phyloP scores from a whole-genome alignment of 92 coral and sea anemone species.

The Parazoanthus darwini region DNA sequence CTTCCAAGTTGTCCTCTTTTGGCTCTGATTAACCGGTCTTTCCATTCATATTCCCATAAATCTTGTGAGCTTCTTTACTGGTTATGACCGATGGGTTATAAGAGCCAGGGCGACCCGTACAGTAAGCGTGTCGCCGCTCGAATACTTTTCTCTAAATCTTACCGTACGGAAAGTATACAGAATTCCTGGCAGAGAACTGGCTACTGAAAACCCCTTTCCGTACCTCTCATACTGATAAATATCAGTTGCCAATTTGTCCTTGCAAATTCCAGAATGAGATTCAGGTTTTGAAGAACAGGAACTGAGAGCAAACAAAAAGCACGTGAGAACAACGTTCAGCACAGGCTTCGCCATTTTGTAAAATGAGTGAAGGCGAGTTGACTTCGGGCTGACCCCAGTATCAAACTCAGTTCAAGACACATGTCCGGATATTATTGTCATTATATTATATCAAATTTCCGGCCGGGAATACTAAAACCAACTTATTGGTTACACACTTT shows the following conservation, averaged over 20 bases:
- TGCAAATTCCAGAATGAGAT: constrained; percentile 7
- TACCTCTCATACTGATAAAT: not conserved
- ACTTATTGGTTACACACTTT: too few relatives aligned
- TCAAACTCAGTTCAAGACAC: too few relatives aligned
- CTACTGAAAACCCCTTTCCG: too few relatives aligned
- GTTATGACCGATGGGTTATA: constrained; percentile 35
- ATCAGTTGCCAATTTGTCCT: constrained; percentile 5
- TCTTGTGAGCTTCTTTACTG: constrained; percentile 22
- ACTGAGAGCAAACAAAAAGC: constrained; percentile 32
- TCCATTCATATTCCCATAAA: constrained; percentile 22
- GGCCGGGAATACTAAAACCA: too few relatives aligned
- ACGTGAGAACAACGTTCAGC: not conserved
- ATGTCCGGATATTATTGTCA: too few relatives aligned
- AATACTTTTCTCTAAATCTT: constrained; percentile 41
- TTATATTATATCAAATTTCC: too few relatives aligned
- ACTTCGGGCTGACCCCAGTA: too few relatives aligned
- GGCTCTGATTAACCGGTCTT: constrained; percentile 11
- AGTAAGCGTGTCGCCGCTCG: constrained; percentile 37
- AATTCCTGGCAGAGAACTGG: constrained; percentile 7
- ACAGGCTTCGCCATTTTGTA: too few relatives aligned
- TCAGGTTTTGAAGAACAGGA: constrained; percentile 24
- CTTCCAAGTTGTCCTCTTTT: not conserved
- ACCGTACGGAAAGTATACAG: constrained; percentile 29
- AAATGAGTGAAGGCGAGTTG: too few relatives aligned
- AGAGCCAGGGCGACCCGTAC: constrained; percentile 32